Base-by-base conservation (phyloP, 1,140 invertebrate genomes). In the Goniozus legneri region DNA sequence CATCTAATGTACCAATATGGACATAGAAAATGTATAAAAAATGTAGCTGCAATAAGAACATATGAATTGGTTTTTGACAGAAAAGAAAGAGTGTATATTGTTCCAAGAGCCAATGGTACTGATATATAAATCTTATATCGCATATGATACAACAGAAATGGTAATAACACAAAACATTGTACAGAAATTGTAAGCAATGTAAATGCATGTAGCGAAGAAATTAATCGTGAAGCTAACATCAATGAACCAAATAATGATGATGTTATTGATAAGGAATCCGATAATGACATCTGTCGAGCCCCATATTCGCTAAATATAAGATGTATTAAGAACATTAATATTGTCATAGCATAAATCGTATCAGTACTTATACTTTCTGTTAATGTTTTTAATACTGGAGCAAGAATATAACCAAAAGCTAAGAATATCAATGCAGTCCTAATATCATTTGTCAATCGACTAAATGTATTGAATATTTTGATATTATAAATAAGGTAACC, bases 351-450 rank as follows among this genome's bases (percentile, higher is more conserved):
- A 64, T 97, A 97, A 64, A 98, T 97, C 2, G 95, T 97, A 69
- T 98, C 95, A 1, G 95, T 97, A 63, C 92, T 95, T 1, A 98
- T 89, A 0, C 92, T 94, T 69, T 95, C 91, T 0, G 96, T 98
- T 22, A 98, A 77, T 0, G 92, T 97, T 71, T 95, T 91, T n/a
- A 97, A 73, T 18, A 97, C 82, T 0, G 94, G 93, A 0, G 92
- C 94, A 35, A 95, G 79, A 30, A 92, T 80, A 62, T 89, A 92
- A 16, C 89, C 89, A 65, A 94, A 88, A 0, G 86, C 80, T 3
- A 92, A 65, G 66, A 92, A 96, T 16, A 91, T 85, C 41, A 88
- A 62, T 0, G 87, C 77, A 2, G 84, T 89, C 68, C 84, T 81
- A 3, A 84, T 67, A 59, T 87, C 81, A 54, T 80, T 80, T 0